phyloP scores from a whole-genome alignment of 2,888 invertebrate species.

The Drosophila paucipuncta region DNA sequence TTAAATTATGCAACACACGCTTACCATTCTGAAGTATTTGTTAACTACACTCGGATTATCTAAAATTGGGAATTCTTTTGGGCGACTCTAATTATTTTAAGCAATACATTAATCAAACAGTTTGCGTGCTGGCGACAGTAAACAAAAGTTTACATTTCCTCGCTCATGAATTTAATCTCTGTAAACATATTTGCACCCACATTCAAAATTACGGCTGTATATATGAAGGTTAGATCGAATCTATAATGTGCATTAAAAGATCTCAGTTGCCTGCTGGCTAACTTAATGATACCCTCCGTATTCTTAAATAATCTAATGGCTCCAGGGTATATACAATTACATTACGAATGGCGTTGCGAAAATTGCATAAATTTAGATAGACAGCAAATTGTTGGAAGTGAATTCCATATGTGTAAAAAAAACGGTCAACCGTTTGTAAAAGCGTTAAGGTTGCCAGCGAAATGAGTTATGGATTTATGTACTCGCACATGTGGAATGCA shows the following conservation, averaged over 20 bases:
- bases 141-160: neutral
- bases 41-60: neutral
- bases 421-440: constrained; percentile 12
- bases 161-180: neutral
- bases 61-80: neutral
- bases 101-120: neutral
- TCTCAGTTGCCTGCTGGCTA: neutral
- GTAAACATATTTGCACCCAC: neutral
- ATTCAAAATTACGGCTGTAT: neutral
- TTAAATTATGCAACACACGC: neutral
- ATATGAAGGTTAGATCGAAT: neutral
- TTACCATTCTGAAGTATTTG: neutral
- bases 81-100: neutral
- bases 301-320: neutral
- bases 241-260: neutral
- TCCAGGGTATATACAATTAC: constrained; percentile 37
- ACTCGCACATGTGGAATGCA: constrained; percentile 15
- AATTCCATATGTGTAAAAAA: constrained; percentile 44
- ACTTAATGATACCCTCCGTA: constrained; percentile 11
- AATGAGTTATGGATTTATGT: constrained; percentile 38
- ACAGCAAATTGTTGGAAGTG: constrained; percentile 36
- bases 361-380: constrained; percentile 65
- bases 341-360: constrained; percentile 53
- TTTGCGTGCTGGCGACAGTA: neutral
- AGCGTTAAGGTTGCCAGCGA: constrained; percentile 38